A percentile compares a stretch with the other conserved stretches of the same genome.
phyloP scores from a whole-genome alignment of 2,888 invertebrate genomes.

The Endomychus coccineus region DNA sequence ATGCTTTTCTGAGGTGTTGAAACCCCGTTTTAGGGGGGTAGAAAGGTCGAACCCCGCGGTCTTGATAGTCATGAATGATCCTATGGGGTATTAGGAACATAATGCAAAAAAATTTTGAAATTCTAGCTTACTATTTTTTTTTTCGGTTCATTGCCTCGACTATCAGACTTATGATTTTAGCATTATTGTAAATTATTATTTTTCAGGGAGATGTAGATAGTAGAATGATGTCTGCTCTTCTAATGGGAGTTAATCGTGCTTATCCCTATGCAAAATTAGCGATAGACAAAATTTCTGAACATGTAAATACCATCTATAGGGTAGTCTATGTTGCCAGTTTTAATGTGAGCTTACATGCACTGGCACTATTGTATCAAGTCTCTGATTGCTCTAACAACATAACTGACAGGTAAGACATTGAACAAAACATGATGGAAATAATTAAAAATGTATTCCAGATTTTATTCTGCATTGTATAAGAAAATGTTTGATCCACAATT shows the following conservation, averaged over 20 bases:
- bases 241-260: conserved; percentile 77
- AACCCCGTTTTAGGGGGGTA: too few relatives aligned
- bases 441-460: conserved; percentile 51
- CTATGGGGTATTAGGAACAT: too few relatives aligned
- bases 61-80: too few relatives aligned
- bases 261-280: conserved; percentile 72
- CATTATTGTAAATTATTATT: conserved; percentile 13
- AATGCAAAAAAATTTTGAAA: too few relatives aligned
- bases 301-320: conserved; percentile 71
- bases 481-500: conserved; percentile 75
- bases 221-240: conserved; percentile 74
- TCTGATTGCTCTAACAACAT: conserved; percentile 47
- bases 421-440: too few relatives aligned
- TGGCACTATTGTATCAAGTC: conserved; percentile 56
- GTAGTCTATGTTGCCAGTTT: conserved; percentile 75
- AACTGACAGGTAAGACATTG: conserved; percentile 49
- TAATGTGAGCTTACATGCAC: conserved; percentile 54
- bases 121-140: too few relatives aligned
- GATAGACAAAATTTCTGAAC: conserved; percentile 50
- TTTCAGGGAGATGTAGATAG: conserved; percentile 67
- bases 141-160: too few relatives aligned
- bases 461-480: conserved; percentile 82
- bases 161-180: too few relatives aligned
- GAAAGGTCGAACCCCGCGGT: too few relatives aligned
- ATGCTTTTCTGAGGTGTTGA: too few relatives aligned